A percentile compares a stretch with the other conserved stretches of the same genome.
phyloP scores from a whole-genome alignment of 2,888 invertebrate genomes.

The Mimas tiliae region DNA sequence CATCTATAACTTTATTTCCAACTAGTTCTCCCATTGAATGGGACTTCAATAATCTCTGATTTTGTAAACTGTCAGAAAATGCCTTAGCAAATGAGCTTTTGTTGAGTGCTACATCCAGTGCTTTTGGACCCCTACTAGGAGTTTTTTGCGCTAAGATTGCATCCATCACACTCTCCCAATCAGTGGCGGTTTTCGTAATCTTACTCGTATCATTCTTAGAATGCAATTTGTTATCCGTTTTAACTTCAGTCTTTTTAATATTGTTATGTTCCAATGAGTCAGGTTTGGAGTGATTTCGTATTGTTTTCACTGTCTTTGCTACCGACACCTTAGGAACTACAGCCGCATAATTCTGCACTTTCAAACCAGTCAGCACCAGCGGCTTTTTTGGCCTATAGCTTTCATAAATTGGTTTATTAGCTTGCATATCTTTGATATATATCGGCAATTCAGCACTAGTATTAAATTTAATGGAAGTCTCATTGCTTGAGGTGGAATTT shows the following conservation, averaged over 20 bases:
- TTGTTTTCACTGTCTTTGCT: constrained; percentile 28
- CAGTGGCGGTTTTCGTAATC: constrained; percentile 34
- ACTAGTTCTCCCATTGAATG: constrained; percentile 1
- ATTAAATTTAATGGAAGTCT: background rate
- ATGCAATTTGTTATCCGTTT: constrained; percentile 18
- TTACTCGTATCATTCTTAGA: background rate
- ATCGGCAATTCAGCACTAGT: background rate
- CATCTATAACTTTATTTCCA: background rate
- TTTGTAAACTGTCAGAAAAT: constrained; percentile 44
- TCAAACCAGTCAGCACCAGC: background rate
- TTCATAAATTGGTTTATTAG: constrained; percentile 6
- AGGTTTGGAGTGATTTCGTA: constrained; percentile 20
- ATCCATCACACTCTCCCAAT: constrained; percentile 73
- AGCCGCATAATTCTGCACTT: background rate
- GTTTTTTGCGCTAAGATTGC: constrained; percentile 70
- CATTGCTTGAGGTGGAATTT: background rate
- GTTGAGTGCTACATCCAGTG: constrained; percentile 63
- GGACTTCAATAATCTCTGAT: constrained; percentile 29
- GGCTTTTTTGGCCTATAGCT: background rate
- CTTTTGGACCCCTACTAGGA: constrained; percentile 66
- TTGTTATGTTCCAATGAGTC: constrained; percentile 22
- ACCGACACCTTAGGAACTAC: background rate
- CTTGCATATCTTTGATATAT: background rate
- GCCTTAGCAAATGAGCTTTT: constrained; percentile 53
- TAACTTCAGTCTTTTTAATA: constrained; percentile 32